Evolutionary conservation across 1,140 invertebrate genomes (phyloP).

Genomic region (Drosophila leontia): DNA sequence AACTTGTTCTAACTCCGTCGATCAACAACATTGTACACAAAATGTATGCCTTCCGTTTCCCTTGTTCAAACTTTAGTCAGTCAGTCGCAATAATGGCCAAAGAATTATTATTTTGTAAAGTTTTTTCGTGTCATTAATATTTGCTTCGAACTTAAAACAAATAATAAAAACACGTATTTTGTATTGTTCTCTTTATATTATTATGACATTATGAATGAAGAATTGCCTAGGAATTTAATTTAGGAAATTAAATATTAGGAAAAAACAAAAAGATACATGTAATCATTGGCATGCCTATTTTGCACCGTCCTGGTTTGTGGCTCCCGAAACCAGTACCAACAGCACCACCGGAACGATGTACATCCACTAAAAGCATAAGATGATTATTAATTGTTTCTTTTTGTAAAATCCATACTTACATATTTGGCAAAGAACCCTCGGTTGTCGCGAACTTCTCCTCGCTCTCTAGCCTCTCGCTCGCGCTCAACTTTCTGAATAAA

Average conservation of each 20-base stretch:
- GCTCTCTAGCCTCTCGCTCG: conserved; percentile 94
- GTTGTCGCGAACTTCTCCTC: conserved; percentile 96
- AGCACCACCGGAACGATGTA: conserved; percentile 96
- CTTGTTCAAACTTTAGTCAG: too few species aligned
- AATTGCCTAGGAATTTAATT: conserved; percentile 40
- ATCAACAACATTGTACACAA: too few species aligned
- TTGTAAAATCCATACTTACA: conserved; percentile 88
- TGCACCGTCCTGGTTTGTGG: conserved; percentile 90
- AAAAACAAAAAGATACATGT: conserved; percentile 5
- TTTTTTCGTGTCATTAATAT: too few species aligned
- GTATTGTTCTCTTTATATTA: conserved; percentile 23
- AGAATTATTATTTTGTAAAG: too few species aligned
- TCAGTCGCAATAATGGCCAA: too few species aligned
- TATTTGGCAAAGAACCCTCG: conserved; percentile 98
- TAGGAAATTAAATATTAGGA: conserved; percentile 10
- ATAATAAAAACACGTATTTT: not conserved
- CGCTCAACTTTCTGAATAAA: conserved; percentile 96
- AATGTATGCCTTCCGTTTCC: too few species aligned
- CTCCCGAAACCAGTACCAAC: conserved; percentile 93
- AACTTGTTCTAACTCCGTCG: too few species aligned
- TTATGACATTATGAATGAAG: conserved; percentile 15
- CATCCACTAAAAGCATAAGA: conserved; percentile 92
- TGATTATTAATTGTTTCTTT: conserved; percentile 53
- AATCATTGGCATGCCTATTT: conserved; percentile 53
- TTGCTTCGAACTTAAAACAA: not conserved